phyloP scores from a whole-genome alignment of 2,797 vertebrate species.

The Tolypeutes matacus region DNA sequence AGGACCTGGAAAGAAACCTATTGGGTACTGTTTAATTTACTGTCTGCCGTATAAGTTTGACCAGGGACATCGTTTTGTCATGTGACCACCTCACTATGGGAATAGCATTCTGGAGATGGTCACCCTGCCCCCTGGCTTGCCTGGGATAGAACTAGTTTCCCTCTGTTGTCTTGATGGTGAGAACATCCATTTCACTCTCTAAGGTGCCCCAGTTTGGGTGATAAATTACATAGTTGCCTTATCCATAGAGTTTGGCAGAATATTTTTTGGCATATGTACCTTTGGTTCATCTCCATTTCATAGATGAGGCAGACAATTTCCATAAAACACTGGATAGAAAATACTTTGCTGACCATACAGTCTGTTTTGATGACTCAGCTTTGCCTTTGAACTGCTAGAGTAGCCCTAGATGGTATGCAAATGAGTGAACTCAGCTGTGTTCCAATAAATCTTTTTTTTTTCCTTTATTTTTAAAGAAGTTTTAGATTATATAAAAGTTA shows the following conservation, averaged over 20 bases:
- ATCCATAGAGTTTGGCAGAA: not conserved
- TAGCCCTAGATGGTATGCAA: not conserved
- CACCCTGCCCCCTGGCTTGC: not conserved
- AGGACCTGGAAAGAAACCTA: not conserved
- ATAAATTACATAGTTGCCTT: not conserved
- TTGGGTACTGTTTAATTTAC: not conserved
- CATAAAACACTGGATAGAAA: not conserved
- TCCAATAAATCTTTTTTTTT: slow-evolving; percentile 11
- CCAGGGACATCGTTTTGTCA: not conserved
- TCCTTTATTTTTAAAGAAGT: too few species aligned
- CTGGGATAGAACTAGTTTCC: not conserved
- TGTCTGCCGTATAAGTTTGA: not conserved
- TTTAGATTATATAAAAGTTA: too few species aligned
- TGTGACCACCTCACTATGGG: not conserved
- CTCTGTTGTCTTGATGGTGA: not conserved
- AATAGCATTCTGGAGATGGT: not conserved
- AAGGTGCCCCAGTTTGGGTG: not conserved
- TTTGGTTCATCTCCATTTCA: not conserved
- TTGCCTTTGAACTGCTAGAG: not conserved
- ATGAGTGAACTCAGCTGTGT: not conserved
- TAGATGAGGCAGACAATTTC: not conserved
- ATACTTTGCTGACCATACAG: not conserved
- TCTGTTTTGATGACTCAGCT: not conserved
- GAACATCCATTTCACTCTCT: not conserved
- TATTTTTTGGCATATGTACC: not conserved